phyloP scores from a whole-genome alignment of 2,797 vertebrate species.

The Gephyroberyx darwinii region DNA sequence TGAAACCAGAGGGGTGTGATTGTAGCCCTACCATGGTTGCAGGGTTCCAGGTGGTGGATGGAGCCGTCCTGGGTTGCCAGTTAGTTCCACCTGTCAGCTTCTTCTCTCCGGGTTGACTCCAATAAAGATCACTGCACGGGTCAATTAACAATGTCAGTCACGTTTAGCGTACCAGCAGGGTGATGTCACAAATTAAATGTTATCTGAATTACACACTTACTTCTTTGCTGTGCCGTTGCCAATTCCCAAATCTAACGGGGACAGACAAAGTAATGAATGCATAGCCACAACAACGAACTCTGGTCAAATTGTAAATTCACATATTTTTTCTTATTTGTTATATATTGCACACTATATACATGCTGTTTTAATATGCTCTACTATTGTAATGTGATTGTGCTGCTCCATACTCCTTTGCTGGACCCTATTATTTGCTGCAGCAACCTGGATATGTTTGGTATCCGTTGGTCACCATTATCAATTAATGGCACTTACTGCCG shows the following conservation, averaged over 20 bases:
- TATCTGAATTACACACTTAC: slow-evolving; percentile 76
- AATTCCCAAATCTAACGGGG: slow-evolving; percentile 90
- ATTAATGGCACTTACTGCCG: slow-evolving; percentile 88
- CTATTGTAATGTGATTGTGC: too few species aligned
- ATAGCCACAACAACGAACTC: neutral
- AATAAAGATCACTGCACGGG: slow-evolving; percentile 90
- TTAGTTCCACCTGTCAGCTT: slow-evolving; percentile 94
- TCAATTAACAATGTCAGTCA: neutral
- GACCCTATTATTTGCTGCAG: neutral
- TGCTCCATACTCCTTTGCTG: too few species aligned
- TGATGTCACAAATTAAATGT: neutral
- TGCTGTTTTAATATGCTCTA: too few species aligned
- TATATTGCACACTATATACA: too few species aligned
- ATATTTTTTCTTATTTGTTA: too few species aligned
- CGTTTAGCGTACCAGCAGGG: neutral
- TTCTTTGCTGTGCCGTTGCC: slow-evolving; percentile 94
- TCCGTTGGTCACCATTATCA: neutral
- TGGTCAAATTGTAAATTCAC: neutral
- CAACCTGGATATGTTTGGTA: neutral
- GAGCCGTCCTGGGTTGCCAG: slow-evolving; percentile 94
- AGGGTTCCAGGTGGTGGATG: slow-evolving; percentile 95
- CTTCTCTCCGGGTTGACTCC: slow-evolving; percentile 97
- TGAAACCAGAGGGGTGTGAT: neutral
- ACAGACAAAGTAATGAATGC: slow-evolving; percentile 38
- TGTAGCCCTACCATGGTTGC: slow-evolving; percentile 87